phyloP scores from a whole-genome alignment of 2,113 vertebrate species.

The Pterocles burchelli region DNA sequence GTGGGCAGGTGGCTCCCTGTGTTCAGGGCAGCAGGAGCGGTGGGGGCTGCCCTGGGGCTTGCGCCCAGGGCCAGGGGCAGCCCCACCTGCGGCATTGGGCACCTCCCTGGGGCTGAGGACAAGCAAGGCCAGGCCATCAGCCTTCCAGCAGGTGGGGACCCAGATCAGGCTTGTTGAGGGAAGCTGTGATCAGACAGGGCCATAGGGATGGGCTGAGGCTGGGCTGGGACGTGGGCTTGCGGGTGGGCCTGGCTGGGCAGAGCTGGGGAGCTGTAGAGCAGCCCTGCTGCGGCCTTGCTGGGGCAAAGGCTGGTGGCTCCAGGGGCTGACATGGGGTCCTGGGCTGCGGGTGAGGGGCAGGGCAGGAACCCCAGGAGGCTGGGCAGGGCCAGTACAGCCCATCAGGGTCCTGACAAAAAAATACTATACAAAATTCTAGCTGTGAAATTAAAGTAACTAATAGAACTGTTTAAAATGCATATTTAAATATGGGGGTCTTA shows the following conservation, averaged over 20 bases:
- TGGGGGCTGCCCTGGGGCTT: background rate
- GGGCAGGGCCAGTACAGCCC: background rate
- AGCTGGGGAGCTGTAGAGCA: rapidly evolving
- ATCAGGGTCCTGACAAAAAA: background rate
- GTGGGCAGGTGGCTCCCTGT: background rate
- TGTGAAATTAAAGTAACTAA: background rate
- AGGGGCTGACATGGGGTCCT: background rate
- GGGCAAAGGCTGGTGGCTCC: background rate
- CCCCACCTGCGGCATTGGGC: background rate
- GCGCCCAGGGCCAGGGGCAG: rapidly evolving
- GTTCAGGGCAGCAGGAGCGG: background rate
- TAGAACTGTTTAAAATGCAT: background rate
- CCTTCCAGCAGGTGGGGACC: rapidly evolving
- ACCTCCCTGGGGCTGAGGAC: background rate
- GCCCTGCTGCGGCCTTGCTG: background rate
- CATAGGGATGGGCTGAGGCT: rapidly evolving
- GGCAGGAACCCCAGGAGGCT: rapidly evolving
- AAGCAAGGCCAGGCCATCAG: background rate
- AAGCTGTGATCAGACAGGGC: background rate
- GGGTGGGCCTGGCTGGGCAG: background rate
- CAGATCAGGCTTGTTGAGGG: background rate
- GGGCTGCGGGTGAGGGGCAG: background rate
- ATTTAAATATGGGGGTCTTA: background rate
- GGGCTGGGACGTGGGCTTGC: rapidly evolving
- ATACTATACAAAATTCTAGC: background rate